Base-by-base conservation (phyloP, 1,140 invertebrate genomes). In the Trachymyrmex septentrionalis region DNA sequence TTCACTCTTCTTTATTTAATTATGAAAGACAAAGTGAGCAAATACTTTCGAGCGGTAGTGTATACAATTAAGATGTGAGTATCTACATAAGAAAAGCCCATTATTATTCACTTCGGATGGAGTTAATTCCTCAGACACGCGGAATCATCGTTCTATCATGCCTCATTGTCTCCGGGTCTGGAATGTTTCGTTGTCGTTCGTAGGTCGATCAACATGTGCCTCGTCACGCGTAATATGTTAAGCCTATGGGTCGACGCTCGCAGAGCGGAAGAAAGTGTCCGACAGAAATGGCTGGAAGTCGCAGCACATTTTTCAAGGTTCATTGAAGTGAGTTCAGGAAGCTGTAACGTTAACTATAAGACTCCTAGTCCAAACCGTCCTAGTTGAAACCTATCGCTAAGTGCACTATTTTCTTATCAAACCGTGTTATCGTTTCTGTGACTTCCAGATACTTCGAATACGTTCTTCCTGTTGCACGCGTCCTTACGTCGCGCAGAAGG, bases 211-310 rank as follows among this genome's bases (percentile, higher is more conserved):
- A 24, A 80, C 77, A 78, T 87, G 85, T 87, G 85, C 66, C 64
- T 90, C 63, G 85, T 89, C 88, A 89, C 73, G 73, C 78, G 81
- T 85, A 87, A 90, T 80, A 71, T 75, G 78, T 90, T 87, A 59
- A 90, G 69, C 57, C 61, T 81, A 87, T 64, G 88, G 86, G 86
- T 86, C 78, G 84, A 76, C 63, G 86, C 50, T 90, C 77, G 64
- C 63, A 38, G 34, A 81, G n/a, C 27, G 72, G 85, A 63, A 73
- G 61, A 90, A 84, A 50, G 59, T 24, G 63, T 57, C 4, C 30
- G 63, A 82, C 14, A 53, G 50, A 61, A 44, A 12, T 57, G 30
- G 16, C 19, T 57, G 50, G 66, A 1, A 71, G 12, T 82, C 34
- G 53, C 77, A 67, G n/a, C 34, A n/a, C 48, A 24, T 14, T 72